phyloP scores from a whole-genome alignment of 2,797 vertebrate species.

The Zalophus californianus region DNA sequence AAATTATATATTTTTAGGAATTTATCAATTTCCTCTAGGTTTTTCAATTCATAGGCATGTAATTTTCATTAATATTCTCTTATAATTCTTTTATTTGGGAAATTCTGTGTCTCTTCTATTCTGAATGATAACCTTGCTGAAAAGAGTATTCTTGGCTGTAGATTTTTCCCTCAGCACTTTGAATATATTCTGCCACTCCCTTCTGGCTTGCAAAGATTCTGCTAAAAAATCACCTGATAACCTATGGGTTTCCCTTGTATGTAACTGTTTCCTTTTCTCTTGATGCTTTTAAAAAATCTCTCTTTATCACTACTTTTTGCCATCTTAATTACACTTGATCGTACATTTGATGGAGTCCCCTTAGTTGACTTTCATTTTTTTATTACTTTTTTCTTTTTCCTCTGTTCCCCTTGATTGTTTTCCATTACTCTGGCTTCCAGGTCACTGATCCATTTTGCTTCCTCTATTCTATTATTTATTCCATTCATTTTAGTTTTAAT shows the following conservation, averaged over 20 bases:
- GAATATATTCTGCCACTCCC: neutral
- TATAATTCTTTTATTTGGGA: too few relatives aligned
- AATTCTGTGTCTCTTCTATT: too few relatives aligned
- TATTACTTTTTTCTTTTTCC: neutral
- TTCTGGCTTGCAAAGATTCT: neutral
- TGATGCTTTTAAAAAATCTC: neutral
- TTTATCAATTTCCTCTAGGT: too few relatives aligned
- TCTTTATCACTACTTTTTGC: neutral
- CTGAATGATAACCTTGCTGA: too few relatives aligned
- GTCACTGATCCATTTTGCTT: neutral
- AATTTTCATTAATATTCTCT: too few relatives aligned
- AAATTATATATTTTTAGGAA: too few relatives aligned
- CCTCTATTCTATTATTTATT: neutral
- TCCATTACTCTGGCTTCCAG: neutral
- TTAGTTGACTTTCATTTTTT: neutral
- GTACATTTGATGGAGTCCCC: neutral
- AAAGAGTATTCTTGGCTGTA: neutral
- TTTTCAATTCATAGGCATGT: too few relatives aligned
- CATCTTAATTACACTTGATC: neutral
- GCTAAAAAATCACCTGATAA: neutral
- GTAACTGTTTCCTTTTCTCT: neutral
- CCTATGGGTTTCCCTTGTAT: neutral
- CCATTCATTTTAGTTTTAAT: neutral
- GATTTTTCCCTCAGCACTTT: neutral
- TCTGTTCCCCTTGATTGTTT: neutral